Base-by-base conservation (phyloP, 2,113 vertebrate species). In the Lonchura striata region DNA sequence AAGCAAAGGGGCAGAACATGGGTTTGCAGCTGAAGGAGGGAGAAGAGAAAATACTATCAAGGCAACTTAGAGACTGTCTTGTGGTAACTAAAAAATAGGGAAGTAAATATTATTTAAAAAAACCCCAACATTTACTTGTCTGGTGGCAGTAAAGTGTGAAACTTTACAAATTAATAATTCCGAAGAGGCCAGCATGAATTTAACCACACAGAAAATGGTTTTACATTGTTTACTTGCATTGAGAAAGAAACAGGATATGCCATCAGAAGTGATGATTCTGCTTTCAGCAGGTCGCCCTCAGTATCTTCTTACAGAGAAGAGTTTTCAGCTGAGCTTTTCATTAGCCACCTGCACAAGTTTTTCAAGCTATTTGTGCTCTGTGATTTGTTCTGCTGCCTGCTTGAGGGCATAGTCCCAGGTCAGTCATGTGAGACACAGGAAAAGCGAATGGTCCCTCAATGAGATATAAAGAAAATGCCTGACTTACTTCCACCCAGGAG, bases 331-430 rank as follows among this genome's bases (percentile, higher is more conserved):
- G 63, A 42, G 42, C 84, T 88, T 88, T 95, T 57, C 50, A 68
- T 92, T 85, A 85, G 65, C 85, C 49, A 77, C 85, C 50, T 83
- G 68, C 82, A 81, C 50, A 78, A 70, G 46, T 70, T 79, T 94
- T 88, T 75, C 53, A 71, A 75, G 60, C 33, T 81, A 50, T 93
- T 94, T 86, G 17, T 2, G 3, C 79, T 74, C 63, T 77, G 50
- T 83, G 79, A 86, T 90, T 90, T 88, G 53, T 61, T 93, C 85
- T 92, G 71, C 71, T 95, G 42, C 79, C n/a, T 83, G 71, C 71
- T 90, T 72, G 59, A 93, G 68, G 63, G 39, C 71, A 84, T 14
- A 28, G 82, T 92, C 94, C 79, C 42, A 80, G 88, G 78, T 88
- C 90, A 94, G 61, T 49, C 70, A 57, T 64, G 59, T 90, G 96